Percentiles rank a stretch among this genome's conserved stretches.
phyloP scores from a whole-genome alignment of 2,113 vertebrate genomes.

The Upupa epops region DNA sequence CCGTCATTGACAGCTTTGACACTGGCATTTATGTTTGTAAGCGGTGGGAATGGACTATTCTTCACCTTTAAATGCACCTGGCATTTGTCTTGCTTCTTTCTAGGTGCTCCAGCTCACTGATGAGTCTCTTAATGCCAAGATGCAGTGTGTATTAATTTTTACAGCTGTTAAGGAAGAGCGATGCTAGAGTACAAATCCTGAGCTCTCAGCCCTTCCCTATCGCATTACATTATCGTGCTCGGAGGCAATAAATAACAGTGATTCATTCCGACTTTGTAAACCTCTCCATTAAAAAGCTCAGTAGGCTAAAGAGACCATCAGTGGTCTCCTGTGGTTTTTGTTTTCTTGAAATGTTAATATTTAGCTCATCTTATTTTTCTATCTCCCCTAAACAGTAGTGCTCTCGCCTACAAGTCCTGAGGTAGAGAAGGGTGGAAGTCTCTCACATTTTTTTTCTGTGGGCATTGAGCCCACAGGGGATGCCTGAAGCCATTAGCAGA shows the following conservation, averaged over 20 bases:
- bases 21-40: neutral
- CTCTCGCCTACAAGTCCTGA: neutral
- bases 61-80: slow-evolving; percentile 14
- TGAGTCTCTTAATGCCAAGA: neutral
- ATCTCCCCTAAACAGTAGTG: slow-evolving; percentile 24
- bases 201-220: slow-evolving; percentile 3
- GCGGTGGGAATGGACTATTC: neutral
- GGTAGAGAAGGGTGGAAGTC: neutral
- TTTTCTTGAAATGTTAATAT: slow-evolving; percentile 73
- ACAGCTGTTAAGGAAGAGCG: neutral
- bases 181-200: slow-evolving; percentile 19
- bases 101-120: neutral
- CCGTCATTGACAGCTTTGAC: neutral
- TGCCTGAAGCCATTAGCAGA: neutral
- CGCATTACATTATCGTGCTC: neutral
- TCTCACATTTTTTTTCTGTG: neutral
- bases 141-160: slow-evolving; percentile 20
- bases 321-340: slow-evolving; percentile 68
- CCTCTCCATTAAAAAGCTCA: slow-evolving; percentile 73
- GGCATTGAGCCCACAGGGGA: neutral
- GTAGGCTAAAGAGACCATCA: slow-evolving; percentile 60
- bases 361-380: slow-evolving; percentile 60
- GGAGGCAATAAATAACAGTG: slow-evolving; percentile 62
- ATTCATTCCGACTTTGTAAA: slow-evolving; percentile 65
- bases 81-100: neutral